phyloP scores from a whole-genome alignment of 2,113 vertebrate species.

The Rutilus rutilus region DNA sequence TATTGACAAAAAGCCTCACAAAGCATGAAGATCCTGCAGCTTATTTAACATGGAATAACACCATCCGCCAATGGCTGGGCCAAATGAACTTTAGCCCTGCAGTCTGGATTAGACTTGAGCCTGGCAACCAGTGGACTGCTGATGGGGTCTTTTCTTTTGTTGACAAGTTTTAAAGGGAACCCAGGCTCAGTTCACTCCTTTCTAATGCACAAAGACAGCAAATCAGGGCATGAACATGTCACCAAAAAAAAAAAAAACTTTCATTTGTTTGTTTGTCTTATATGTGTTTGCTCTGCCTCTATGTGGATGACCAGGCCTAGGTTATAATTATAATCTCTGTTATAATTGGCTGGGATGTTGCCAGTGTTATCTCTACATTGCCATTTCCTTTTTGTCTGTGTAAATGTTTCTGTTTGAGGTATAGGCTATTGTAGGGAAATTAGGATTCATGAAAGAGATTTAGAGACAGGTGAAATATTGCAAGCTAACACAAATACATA shows the following conservation, averaged over 20 bases:
- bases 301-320: neutral
- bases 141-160: constrained; percentile 76
- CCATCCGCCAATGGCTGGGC: constrained; percentile 61
- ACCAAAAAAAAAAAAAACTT: constrained; percentile 33
- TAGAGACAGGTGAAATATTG: neutral
- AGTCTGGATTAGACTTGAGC: constrained; percentile 71
- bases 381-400: constrained; percentile 42
- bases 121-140: constrained; percentile 68
- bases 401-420: constrained; percentile 54
- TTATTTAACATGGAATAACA: constrained; percentile 62
- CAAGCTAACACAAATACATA: neutral
- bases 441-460: neutral
- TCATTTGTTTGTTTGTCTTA: constrained; percentile 15
- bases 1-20: constrained; percentile 52
- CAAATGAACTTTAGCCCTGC: constrained; percentile 66
- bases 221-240: constrained; percentile 37
- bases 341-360: constrained; percentile 35
- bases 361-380: constrained; percentile 36
- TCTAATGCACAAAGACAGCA: constrained; percentile 21
- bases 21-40: constrained; percentile 43
- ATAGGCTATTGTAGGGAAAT: constrained; percentile 9
- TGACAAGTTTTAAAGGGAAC: constrained; percentile 57
- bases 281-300: constrained; percentile 25
- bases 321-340: neutral
- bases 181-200: constrained; percentile 49